Percentiles rank a stretch among this genome's conserved stretches.
These are phyloP conservation scores for Oxyscelio sp. DNA, from an alignment of 2,888 invertebrate species.

Conservation along the genomic window DNA sequence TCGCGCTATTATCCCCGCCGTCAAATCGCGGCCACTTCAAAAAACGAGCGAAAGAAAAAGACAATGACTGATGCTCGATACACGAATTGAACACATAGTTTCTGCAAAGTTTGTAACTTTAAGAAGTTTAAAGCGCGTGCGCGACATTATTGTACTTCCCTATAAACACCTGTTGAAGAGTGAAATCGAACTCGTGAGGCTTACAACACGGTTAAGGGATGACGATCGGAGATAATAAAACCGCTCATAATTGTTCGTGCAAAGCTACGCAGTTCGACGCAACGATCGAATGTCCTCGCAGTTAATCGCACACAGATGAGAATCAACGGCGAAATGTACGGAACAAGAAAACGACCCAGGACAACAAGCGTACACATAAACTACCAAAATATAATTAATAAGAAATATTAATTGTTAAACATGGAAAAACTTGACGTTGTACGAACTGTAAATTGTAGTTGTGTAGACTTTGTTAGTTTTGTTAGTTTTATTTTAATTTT, in stretches of 20 bases:
- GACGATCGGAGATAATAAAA: conserved; percentile 82
- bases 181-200: conserved; percentile 86
- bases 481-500: too few species aligned
- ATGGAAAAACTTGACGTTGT: too few species aligned
- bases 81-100: conserved; percentile 75
- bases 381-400: too few species aligned
- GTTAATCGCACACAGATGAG: background rate
- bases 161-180: conserved; percentile 88
- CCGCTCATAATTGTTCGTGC: conserved; percentile 78
- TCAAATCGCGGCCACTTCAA: too few species aligned
- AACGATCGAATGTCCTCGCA: background rate
- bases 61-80: conserved; percentile 46
- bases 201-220: conserved; percentile 86
- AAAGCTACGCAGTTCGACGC: conserved; percentile 13
- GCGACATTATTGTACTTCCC: conserved; percentile 88
- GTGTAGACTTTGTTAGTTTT: too few species aligned
- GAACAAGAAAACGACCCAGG: too few species aligned
- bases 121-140: conserved; percentile 86
- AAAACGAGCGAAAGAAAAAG: conserved; percentile 14
- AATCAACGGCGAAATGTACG: too few species aligned
- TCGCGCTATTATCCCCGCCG: too few species aligned
- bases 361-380: too few species aligned
- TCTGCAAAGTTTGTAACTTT: conserved; percentile 82
- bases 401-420: too few species aligned
- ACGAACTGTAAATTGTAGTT: too few species aligned